Evolutionary conservation across 35 echinoderm and acorn worm genomes (phyloP).

Genomic region (Apostichopus parvimensis): DNA sequence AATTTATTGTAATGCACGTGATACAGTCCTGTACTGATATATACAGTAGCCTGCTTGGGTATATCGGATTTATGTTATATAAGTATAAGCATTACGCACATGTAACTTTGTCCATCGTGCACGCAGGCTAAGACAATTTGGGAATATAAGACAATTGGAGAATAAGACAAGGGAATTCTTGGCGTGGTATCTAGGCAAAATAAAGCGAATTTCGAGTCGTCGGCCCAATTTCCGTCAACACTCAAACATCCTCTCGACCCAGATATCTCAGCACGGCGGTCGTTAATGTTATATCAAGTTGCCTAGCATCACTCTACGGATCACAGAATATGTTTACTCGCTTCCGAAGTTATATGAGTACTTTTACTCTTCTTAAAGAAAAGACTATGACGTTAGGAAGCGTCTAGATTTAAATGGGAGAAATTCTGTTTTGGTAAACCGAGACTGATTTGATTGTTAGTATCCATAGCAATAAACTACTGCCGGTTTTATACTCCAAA

Average conservation of each 20-base stretch:
- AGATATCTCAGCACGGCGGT: not conserved
- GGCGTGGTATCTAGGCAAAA: no score
- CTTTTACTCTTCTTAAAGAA: not conserved
- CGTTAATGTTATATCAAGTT: not conserved
- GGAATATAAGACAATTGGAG: no score
- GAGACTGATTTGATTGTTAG: not conserved
- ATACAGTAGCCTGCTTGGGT: no score
- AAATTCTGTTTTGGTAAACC: not conserved
- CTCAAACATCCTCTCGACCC: not conserved
- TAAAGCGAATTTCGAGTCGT: no score
- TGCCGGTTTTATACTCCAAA: not conserved
- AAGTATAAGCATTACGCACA: no score
- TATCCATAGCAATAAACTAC: not conserved
- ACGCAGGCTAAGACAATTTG: no score
- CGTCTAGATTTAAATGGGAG: not conserved
- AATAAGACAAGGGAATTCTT: no score
- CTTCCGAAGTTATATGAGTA: not conserved
- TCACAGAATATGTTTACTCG: not conserved
- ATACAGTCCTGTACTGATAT: no score
- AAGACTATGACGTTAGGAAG: not conserved
- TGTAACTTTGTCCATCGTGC: no score
- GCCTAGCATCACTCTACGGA: not conserved
- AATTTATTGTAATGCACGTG: no score
- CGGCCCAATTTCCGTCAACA: not conserved
- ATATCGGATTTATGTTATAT: no score